Evolutionary conservation across 1,140 invertebrate genomes (phyloP).

Genomic region (Chelonus insularis): DNA sequence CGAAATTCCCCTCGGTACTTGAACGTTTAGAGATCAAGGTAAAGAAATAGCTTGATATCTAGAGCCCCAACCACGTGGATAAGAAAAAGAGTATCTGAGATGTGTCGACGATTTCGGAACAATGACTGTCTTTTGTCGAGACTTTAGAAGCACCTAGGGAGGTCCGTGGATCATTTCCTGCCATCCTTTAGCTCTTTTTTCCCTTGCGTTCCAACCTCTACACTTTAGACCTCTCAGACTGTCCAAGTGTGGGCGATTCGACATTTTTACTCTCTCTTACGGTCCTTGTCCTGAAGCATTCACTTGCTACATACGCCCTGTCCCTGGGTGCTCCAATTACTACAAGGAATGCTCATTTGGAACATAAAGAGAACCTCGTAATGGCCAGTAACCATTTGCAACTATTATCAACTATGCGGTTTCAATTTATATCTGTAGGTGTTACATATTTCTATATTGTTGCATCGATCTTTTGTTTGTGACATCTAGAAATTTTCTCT

Average conservation of each 20-base stretch:
- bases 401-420: conserved; percentile 30
- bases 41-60: not conserved
- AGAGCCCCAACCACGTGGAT: not conserved
- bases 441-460: too few species aligned
- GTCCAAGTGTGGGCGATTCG: conserved; percentile 24
- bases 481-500: too few species aligned
- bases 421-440: too few species aligned
- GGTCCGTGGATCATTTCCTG: conserved; percentile 27
- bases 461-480: too few species aligned
- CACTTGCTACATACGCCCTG: not conserved
- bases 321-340: conserved; percentile 33
- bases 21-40: not conserved
- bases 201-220: not conserved
- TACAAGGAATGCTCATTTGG: conserved; percentile 38
- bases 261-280: not conserved
- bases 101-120: conserved; percentile 10
- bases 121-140: conserved; percentile 20
- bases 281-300: not conserved
- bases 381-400: conserved; percentile 32
- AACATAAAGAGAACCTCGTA: conserved; percentile 21
- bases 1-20: not conserved
- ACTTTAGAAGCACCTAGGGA: conserved; percentile 23
- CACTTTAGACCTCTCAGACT: conserved; percentile 25
- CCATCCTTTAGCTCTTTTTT: conserved; percentile 16
- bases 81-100: conserved; percentile 6